Evolutionary conservation across 2,797 vertebrate genomes (phyloP).

Genomic region (Otus scops): DNA sequence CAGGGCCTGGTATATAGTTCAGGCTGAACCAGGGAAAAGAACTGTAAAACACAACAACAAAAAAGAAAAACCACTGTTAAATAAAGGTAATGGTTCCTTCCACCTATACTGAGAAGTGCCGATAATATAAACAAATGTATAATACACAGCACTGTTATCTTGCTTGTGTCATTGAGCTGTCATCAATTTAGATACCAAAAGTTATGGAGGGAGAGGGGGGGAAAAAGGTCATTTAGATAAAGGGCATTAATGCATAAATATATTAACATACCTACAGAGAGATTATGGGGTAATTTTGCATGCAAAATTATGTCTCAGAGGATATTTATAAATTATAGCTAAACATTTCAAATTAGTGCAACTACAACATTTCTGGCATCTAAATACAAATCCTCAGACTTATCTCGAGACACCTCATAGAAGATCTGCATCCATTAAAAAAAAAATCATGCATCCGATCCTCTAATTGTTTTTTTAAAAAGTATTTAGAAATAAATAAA

Average conservation of each 20-base stretch:
- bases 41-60: constrained; percentile 99
- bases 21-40: constrained; percentile 99
- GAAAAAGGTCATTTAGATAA: constrained; percentile 77
- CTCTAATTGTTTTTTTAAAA: constrained; percentile 70
- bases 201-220: constrained; percentile 76
- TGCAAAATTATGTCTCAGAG: constrained; percentile 83
- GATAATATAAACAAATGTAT: constrained; percentile 84
- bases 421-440: constrained; percentile 83
- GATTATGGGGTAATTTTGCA: constrained; percentile 81
- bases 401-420: constrained; percentile 79
- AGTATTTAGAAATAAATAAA: constrained; percentile 78
- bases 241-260: constrained; percentile 81
- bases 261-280: constrained; percentile 80
- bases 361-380: constrained; percentile 79
- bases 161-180: constrained; percentile 81
- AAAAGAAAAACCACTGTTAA: constrained; percentile 99
- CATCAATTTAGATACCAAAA: constrained; percentile 81
- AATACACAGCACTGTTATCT: constrained; percentile 84
- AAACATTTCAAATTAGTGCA: constrained; percentile 79
- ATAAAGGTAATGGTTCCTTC: constrained; percentile 94
- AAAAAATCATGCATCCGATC: constrained; percentile 82
- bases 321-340: constrained; percentile 76
- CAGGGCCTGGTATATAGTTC: constrained; percentile 99
- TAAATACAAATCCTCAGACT: constrained; percentile 77
- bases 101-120: constrained; percentile 91